Conservation (phyloP, 2,888 invertebrate genomes). For the Clepsis dumicolana region DNA sequence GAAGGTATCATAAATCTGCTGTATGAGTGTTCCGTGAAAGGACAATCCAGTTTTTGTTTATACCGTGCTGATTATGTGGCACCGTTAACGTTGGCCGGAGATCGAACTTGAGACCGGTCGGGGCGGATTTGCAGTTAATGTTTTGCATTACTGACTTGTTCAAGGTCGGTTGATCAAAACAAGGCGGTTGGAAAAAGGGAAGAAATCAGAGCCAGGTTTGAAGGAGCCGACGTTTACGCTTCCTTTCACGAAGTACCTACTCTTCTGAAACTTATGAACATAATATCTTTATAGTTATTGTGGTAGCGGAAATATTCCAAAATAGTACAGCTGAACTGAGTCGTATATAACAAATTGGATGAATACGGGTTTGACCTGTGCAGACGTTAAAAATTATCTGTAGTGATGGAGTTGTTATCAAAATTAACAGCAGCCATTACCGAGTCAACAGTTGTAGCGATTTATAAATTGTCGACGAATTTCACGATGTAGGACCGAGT, state of each 20-base stretch:
- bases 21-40: slow-evolving; percentile 20
- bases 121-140: slow-evolving; percentile 19
- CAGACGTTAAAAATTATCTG: no score
- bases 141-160: slow-evolving; percentile 13
- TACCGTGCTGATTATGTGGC: slow-evolving; percentile 8
- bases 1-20: slow-evolving; percentile 15
- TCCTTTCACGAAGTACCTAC: not conserved
- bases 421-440: no score
- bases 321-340: not conserved
- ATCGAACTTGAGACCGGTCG: slow-evolving; percentile 21
- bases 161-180: slow-evolving; percentile 18
- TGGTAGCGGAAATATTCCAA: not conserved
- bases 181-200: not conserved
- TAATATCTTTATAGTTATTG: not conserved
- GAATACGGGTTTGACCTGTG: no score
- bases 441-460: no score
- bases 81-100: slow-evolving; percentile 16
- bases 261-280: not conserved
- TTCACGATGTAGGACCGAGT: no score
- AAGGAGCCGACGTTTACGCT: not conserved
- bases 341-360: no score
- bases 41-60: slow-evolving; percentile 22
- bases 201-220: not conserved
- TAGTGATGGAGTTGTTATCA: no score
- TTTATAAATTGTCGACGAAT: no score